Evolutionary conservation across 2,888 invertebrate genomes (phyloP), one percentile per base, ranked within the genome.

Genomic region (Idaea aversata): DNA sequence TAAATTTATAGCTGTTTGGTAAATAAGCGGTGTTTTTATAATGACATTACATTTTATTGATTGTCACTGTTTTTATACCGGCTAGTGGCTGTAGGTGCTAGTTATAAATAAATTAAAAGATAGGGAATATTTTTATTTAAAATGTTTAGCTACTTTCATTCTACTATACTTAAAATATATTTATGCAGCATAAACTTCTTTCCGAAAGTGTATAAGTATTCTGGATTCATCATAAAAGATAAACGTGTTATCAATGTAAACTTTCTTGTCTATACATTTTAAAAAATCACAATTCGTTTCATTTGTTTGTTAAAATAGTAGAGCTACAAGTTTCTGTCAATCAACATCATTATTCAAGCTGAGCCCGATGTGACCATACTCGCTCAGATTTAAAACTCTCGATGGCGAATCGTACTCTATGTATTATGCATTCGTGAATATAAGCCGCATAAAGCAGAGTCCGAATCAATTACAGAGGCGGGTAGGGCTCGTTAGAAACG

Each of bases 391-490:
- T 79, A 83, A 83, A 85, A 83, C 84, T 81, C 70, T 77, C 75
- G 76, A 79, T 77, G 76, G 77, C 80, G 80, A 75, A 78, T 81
- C 82, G 77, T 78, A 77, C 75, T 80, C 82, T 84, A 92, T 93
- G 89, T 91, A 90, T 93, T 91, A 93, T 93, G 91, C 93, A 92
- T 92, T 88, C 88, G 88, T 87, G 90, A 91, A 92, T 92, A 92
- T 89, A 90, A 87, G 80, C 82, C 83, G 89, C 88, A 91, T 91
- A 91, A 91, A 90, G 83, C 84, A 88, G 87, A 82, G 84, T 85
- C 87, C 87, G 90, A 91, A 91, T 91, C 91, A 91, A 93, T 92
- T 92, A 90, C 83, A 77, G 87, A 82, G 83, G 84, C 88, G 80
- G 83, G 77, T 77, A 69, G 85, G 78, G 84, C 92, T 93, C 91